A percentile compares a stretch with the other conserved stretches of the same genome.
These are phyloP conservation scores for Turritopsis dohrnii DNA, from an alignment of 30 jellyfish, hydroid and myxozoan genomes.

Conservation along the genomic window DNA sequence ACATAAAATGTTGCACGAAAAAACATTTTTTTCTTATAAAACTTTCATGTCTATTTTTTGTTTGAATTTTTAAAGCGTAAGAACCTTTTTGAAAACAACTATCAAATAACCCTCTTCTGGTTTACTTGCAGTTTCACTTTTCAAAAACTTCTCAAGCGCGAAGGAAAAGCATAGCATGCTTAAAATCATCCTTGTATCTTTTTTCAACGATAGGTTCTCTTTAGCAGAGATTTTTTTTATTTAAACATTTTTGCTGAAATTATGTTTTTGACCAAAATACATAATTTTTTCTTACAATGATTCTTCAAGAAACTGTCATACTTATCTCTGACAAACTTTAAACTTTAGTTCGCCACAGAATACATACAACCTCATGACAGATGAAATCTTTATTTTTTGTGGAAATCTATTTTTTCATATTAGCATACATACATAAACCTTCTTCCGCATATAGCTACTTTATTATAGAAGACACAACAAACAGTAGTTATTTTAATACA, in stretches of 20 bases:
- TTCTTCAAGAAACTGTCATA: not conserved
- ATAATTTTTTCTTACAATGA: not conserved
- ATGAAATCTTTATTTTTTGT: not conserved
- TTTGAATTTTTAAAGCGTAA: not conserved
- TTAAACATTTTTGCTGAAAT: too few relatives aligned
- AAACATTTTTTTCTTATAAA: not conserved
- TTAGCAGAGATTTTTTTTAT: too few relatives aligned
- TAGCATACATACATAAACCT: not conserved
- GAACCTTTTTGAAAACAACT: not conserved
- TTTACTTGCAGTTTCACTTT: not conserved
- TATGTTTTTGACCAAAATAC: too few relatives aligned
- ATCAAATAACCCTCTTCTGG: not conserved
- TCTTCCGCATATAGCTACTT: conserved; percentile 7
- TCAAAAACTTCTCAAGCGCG: not conserved
- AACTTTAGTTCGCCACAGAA: not conserved
- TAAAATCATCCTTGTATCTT: too few relatives aligned
- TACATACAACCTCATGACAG: not conserved
- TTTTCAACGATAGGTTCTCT: too few relatives aligned
- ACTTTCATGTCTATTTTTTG: not conserved
- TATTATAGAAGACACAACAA: conserved; percentile 4
- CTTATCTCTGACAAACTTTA: not conserved
- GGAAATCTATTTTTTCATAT: not conserved
- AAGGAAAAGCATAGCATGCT: not conserved
- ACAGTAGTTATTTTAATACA: conserved; percentile 23
- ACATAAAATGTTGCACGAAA: not conserved